Evolutionary conservation across 2,797 vertebrate species (phyloP), one percentile per base, ranked within the genome.

Genomic region (Lacerta bilineata): DNA sequence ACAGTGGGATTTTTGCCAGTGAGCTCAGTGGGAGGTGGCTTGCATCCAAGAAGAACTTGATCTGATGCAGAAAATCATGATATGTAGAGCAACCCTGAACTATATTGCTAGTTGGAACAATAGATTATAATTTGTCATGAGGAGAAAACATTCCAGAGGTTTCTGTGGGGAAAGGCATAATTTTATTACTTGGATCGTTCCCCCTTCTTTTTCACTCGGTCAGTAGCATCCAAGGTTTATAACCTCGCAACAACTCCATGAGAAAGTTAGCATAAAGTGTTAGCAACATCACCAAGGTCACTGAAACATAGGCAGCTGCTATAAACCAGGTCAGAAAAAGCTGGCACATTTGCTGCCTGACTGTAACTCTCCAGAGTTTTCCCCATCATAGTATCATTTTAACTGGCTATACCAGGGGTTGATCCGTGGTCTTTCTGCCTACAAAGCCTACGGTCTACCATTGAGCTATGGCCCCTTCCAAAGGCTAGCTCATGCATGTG

Each of bases 21-120:
- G 8, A 71, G 33, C 76, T 79, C 76, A 59, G 69, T 50, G 55
- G 71, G 55, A 66, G 75, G 59, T 82, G 79, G 86, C 86, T 76
- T 61, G 18, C 39, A 81, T 55, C 86, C 86, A 87, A 87, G 59
- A 88, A n/a, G 86, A 91, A 27, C 75, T n/a, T 25, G 82, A 89
- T 87, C 50, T 46, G 46, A 64, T 43, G 68, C 79, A 91, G 36
- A 27, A 39, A 78, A 46, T 88, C 83, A 43, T 88, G 78, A 90
- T 23, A 89, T 69, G n/a, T 55, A 29, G 68, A 29, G 86, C 55
- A 87, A 80, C 25, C 29, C 76, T 79, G 59, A 66, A 82, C 86
- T 87, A 59, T 75, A 82, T 18, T 82, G 86, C 86, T 76, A 64
- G n/a, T 76, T 74, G 71, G 55, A 87, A 87, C 59, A 68, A 64